Evolutionary conservation across 2,113 vertebrate species (phyloP), one percentile per base, ranked within the genome.

Genomic region (Pachyramphus minor): DNA sequence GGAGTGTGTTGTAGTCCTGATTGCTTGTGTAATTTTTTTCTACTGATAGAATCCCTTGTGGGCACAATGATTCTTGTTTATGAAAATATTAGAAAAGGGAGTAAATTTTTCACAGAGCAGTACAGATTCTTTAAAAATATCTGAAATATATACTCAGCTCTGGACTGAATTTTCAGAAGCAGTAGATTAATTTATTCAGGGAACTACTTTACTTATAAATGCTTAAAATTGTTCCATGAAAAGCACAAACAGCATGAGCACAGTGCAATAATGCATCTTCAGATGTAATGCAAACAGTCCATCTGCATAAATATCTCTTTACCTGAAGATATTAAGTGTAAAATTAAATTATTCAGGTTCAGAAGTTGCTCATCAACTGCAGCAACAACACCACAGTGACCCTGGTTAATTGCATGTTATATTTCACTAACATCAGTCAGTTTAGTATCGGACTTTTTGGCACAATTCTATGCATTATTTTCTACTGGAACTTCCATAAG

Each of bases 301-400:
- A 75, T 74, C 94, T 86, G 42, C 76, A 80, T 45, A 86, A 33
- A 28, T 75, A 44, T 58, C 49, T 77, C 31, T 92, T 86, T 88
- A 84, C 30, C 50, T 64, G 63, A 90, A 88, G 67, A 89, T 96
- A 94, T 91, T 83, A 88, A 72, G 69, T 42, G 12, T 44, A 92
- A 81, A 92, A 90, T 93, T 85, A 56, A 77, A 49, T 77, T 86
- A 25, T 76, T 95, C n/a, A 23, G 67, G 82, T 74, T 83, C 50
- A 94, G 47, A 96, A 86, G 55, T 89, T 80, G 53, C 35, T 77
- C 49, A 41, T 55, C 63, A 73, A 77, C 68, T 45, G 30, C 13
- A 85, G 14, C 23, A 69, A 58, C 74, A 83, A 58, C 62, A 69
- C 8, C 33, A 87, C n/a, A 47, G 45, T 81, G 49, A 79, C 37